Evolutionary conservation across 2,113 vertebrate species (phyloP), one percentile per base, ranked within the genome.

Genomic region (Rhea pennata): DNA sequence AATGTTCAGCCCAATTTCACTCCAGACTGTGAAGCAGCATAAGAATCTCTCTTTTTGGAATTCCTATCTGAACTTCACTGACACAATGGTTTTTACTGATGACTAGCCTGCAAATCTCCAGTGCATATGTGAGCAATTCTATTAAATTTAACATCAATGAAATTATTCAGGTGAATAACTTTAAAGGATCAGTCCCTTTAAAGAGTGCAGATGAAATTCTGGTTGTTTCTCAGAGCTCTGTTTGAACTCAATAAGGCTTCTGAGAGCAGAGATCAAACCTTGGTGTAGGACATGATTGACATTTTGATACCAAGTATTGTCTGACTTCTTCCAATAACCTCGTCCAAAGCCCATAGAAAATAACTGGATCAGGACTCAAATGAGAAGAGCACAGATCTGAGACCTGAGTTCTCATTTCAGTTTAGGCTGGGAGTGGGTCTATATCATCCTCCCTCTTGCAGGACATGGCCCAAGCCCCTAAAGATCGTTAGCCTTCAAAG

Each of bases 141-240:
- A 48, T 91, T 87, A 76, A 82, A 90, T 92, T 93, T 94, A 87
- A 94, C 89, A 89, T 91, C 89, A 91, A 10, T 95, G 92, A 80
- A 90, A 91, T 96, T 90, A 87, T 82, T 75, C 71, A 42, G 70
- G 78, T 95, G 93, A 90, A 88, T 95, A 92, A 83, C 85, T 90
- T 23, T 24, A 54, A 80, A 90, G 83, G 83, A 94, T 86, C 67
- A 53, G n/a, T 74, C 33, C 26, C 73, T 94, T 87, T 84, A 74
- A 79, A 91, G 59, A 2, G 3, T 86, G 82, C n/a, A 71, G 65
- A 77, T 92, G 90, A 90, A 96, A 93, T 86, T 88, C 65, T 84
- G 79, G 50, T 95, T 4, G 17, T 75, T 93, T 89, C 3, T 10
- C 26, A 40, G 84, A 83, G 78, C 66, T 76, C 73, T 83, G 40